phyloP scores from a whole-genome alignment of 1,140 invertebrate genomes.

The Armadillidium nasatum region DNA sequence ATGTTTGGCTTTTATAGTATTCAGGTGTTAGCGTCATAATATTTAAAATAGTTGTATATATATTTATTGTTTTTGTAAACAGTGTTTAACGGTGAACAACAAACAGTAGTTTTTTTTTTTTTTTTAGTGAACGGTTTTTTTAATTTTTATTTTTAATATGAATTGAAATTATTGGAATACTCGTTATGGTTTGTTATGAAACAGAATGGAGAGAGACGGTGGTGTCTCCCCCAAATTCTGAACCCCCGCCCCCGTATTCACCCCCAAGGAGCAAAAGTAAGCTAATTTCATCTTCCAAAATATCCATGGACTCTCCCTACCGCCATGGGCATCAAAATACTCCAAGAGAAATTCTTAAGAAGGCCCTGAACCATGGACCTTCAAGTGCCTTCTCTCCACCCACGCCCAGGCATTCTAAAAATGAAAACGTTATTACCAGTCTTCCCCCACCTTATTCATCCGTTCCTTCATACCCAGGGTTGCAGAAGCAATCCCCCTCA shows the following conservation, averaged over 20 bases:
- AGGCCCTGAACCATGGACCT: constrained; percentile 41
- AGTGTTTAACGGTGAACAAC: no score
- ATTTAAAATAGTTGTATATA: no score
- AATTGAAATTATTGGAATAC: no score
- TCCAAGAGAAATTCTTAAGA: constrained; percentile 1
- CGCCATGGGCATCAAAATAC: not conserved
- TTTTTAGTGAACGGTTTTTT: no score
- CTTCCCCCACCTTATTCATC: not conserved
- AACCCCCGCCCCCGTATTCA: constrained; percentile 40
- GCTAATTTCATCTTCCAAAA: constrained; percentile 23
- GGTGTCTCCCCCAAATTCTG: constrained; percentile 35
- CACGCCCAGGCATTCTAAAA: constrained; percentile 18
- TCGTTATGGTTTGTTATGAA: not conserved
- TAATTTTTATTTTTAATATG: no score
- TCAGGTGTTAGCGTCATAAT: no score
- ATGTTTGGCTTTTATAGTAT: no score
- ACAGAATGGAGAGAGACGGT: constrained; percentile 14
- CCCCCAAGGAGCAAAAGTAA: constrained; percentile 31
- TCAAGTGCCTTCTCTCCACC: constrained; percentile 41
- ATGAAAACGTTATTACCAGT: not conserved
- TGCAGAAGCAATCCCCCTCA: not conserved
- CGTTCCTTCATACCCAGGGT: not conserved
- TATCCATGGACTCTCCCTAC: constrained; percentile 18
- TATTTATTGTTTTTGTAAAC: no score
- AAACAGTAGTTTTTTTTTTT: no score